Evolutionary conservation across 2,113 vertebrate species (phyloP), one percentile per base, ranked within the genome.

Genomic region (Nerophis ophidion): DNA sequence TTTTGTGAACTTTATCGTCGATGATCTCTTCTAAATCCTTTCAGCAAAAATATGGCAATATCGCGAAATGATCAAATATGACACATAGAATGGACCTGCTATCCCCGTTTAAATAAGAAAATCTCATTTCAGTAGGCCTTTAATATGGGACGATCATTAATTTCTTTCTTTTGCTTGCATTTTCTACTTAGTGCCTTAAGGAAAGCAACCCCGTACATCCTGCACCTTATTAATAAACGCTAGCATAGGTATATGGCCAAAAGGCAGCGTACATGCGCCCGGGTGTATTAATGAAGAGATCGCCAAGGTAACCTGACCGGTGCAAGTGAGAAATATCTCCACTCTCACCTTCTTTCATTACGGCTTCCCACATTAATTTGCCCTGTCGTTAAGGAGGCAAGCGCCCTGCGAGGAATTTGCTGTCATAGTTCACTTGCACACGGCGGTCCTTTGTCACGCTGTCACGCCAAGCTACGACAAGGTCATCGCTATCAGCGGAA

Each of bases 281-380:
- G 16, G n/a, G 57, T 48, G 54, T 56, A 33, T 55, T 57, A 54
- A 65, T 42, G 54, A n/a, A 50, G n/a, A 74, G 63, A 63, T 68
- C 62, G 72, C 53, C 57, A 46, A 55, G 66, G 77, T 68, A 73
- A 76, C 70, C 14, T 58, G 57, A 67, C 66, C 57, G 68, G 48
- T 61, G 33, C 34, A 51, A 47, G 57, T 11, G 46, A 59, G 53
- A 69, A 64, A 74, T 58, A 0, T 50, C 9, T 63, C 12, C 65
- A 14, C 66, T 60, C 48, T n/a, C 49, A 12, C 44, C 48, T 47
- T 54, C 40, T 48, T 63, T 38, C 12, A 26, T 45, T 49, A 50
- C 34, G 6, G 26, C 13, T n/a, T 8, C 16, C 61, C 66, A 67
- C 73, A 81, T 81, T 68, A 44, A 75, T 84, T 81, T 77, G 68